Evolutionary conservation across 2,888 invertebrate species (phyloP).

Genomic region (Drosophila planitibia): DNA sequence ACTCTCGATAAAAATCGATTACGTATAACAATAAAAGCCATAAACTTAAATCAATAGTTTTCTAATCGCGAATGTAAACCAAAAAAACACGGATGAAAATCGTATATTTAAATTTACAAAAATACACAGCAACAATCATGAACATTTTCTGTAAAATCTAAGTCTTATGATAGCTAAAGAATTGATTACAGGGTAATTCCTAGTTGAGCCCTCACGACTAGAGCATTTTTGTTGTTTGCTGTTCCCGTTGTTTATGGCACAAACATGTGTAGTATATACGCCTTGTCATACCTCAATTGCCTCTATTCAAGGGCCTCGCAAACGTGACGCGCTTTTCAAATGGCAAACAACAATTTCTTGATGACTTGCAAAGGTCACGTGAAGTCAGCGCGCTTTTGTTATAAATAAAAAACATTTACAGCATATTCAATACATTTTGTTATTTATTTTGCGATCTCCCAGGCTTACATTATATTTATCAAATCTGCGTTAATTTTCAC

Average conservation of each 20-base stretch:
- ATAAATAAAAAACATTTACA: constrained; percentile 20
- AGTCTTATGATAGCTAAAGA: neutral
- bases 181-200: neutral
- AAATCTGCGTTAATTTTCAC: constrained; percentile 50
- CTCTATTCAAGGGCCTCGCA: constrained; percentile 50
- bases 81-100: neutral
- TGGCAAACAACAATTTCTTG: constrained; percentile 46
- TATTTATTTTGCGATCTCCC: neutral
- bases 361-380: constrained; percentile 67
- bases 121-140: no score
- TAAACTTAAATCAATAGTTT: neutral
- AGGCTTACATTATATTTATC: constrained; percentile 53
- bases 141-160: neutral
- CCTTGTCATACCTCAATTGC: constrained; percentile 4
- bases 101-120: no score
- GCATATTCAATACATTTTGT: constrained; percentile 10
- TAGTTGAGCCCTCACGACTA: neutral
- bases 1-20: neutral
- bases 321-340: constrained; percentile 58
- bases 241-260: constrained; percentile 3
- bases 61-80: neutral
- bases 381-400: constrained; percentile 55
- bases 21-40: neutral
- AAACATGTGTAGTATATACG: neutral
- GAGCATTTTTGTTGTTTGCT: constrained; percentile 7